Percentiles rank a stretch among this genome's conserved stretches.
Evolutionary conservation across 2,113 vertebrate genomes (phyloP).

Genomic region (Neodon shergylaensis): DNA sequence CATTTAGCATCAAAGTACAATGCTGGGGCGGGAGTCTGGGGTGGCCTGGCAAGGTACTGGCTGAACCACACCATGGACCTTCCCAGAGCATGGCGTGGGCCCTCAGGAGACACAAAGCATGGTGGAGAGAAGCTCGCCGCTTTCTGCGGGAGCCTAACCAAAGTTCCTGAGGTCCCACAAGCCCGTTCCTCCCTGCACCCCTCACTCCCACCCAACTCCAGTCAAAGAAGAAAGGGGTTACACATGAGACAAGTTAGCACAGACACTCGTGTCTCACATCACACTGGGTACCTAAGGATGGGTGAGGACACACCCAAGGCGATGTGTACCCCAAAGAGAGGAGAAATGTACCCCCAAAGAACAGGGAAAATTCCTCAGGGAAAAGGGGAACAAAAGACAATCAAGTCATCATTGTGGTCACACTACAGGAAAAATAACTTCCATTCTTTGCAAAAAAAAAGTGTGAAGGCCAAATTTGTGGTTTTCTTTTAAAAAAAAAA

Average conservation of each 20-base stretch:
- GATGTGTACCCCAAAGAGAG: conserved; percentile 79
- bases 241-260: conserved; percentile 83
- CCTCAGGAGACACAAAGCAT: conserved; percentile 36
- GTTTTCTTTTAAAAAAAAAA: conserved; percentile 75
- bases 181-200: conserved; percentile 22
- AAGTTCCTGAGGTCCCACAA: neutral
- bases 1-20: conserved; percentile 70
- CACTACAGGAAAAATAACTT: conserved; percentile 87
- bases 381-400: conserved; percentile 86
- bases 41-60: conserved; percentile 59
- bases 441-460: conserved; percentile 87
- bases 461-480: conserved; percentile 90
- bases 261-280: conserved; percentile 82
- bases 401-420: conserved; percentile 89
- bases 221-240: conserved; percentile 73
- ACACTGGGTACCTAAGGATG: conserved; percentile 75
- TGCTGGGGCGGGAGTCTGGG: conserved; percentile 58
- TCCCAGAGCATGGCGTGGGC: conserved; percentile 34
- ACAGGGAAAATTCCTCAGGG: conserved; percentile 63
- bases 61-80: conserved; percentile 1
- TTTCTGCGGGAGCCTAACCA: neutral
- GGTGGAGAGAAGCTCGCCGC: neutral
- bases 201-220: conserved; percentile 74
- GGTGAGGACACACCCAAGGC: conserved; percentile 72
- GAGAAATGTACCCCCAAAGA: conserved; percentile 68